Evolutionary conservation across 2,113 vertebrate species (phyloP).

Genomic region (Pluvianellus socialis): DNA sequence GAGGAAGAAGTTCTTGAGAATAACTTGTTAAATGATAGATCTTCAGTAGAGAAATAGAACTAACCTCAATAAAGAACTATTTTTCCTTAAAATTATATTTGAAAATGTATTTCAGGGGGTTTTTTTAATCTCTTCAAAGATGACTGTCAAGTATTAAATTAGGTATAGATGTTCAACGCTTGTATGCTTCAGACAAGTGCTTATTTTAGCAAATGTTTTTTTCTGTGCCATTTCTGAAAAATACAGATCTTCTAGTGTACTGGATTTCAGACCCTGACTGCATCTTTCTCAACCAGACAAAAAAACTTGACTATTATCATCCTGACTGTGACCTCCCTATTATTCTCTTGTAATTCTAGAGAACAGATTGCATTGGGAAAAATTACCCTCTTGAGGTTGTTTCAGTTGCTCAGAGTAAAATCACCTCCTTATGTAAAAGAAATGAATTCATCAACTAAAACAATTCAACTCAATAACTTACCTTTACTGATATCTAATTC

Average conservation of each 20-base stretch:
- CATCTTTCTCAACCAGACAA: neutral
- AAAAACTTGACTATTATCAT: neutral
- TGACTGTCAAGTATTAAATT: neutral
- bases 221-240: neutral
- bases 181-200: neutral
- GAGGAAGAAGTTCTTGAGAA: neutral
- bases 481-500: neutral
- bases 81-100: neutral
- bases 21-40: neutral
- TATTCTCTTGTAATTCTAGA: slow-evolving; percentile 18
- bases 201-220: neutral
- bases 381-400: slow-evolving; percentile 4
- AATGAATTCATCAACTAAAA: neutral
- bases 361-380: neutral
- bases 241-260: neutral
- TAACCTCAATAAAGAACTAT: neutral
- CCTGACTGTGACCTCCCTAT: neutral
- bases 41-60: neutral
- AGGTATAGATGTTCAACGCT: neutral
- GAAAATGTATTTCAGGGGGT: neutral
- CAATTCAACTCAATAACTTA: neutral
- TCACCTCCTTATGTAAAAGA: neutral
- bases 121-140: neutral
- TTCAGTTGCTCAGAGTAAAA: neutral
- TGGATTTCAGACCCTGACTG: neutral